Percentiles rank a stretch among this genome's conserved stretches.
Conservation (phyloP, 92 coral and sea anemone species). For the Zoanthus gigantus region DNA sequence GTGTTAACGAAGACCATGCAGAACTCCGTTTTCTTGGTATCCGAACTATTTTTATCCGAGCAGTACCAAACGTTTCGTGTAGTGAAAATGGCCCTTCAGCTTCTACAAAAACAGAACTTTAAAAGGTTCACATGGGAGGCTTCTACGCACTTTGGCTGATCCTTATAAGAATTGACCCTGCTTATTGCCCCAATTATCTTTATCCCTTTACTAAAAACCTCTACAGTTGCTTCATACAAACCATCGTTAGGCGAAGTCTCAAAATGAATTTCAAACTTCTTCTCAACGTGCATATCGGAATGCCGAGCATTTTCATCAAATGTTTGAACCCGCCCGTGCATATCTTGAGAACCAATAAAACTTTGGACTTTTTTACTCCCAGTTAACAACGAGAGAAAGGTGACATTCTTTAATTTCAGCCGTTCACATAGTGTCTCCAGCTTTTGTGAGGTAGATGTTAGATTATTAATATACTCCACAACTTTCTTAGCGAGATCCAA, state of each 20-base stretch:
- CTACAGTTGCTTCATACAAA: conserved; percentile 34
- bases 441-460: conserved; percentile 19
- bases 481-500: not conserved
- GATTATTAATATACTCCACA: conserved; percentile 28
- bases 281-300: conserved; percentile 30
- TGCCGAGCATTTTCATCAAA: not conserved
- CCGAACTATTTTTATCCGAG: too few relatives aligned
- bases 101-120: conserved; percentile 31
- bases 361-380: conserved; percentile 15
- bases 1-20: too few relatives aligned
- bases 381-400: conserved; percentile 18
- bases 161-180: conserved; percentile 26
- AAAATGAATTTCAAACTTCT: conserved; percentile 32
- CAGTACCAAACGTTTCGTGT: too few relatives aligned
- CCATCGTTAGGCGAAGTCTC: conserved; percentile 36
- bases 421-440: conserved; percentile 16
- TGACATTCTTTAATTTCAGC: not conserved
- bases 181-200: conserved; percentile 38
- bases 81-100: not conserved
- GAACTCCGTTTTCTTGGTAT: too few relatives aligned
- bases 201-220: not conserved
- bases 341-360: conserved; percentile 19
- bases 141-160: conserved; percentile 23
- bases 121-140: conserved; percentile 20
- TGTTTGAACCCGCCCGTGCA: conserved; percentile 15